Base-by-base conservation (phyloP, 2,113 vertebrate species). In the Fukomys damarensis region DNA sequence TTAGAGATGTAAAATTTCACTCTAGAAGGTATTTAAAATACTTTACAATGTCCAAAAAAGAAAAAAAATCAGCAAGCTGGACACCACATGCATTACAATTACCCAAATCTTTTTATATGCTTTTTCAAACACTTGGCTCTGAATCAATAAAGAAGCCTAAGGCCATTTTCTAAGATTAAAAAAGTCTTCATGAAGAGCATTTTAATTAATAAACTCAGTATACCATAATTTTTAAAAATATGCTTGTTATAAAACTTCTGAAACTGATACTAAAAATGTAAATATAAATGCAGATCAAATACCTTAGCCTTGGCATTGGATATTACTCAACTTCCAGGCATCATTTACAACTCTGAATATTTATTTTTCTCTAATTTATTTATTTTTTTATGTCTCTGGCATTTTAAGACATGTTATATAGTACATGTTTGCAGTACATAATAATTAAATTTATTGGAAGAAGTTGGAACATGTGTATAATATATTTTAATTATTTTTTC, bases 1-100 rank as follows among this genome's bases (percentile, higher is more conserved):
- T 17, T 65, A 86, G 94, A 95, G 58, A 97, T 96, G 58, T 52
- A 97, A 98, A 97, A 96, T 35, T 85, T 93, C 28, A 89, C 94
- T 97, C 82, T 86, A 93, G 88, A 89, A 97, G 83, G 14, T 93
- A 54, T 72, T 97, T 97, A 97, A 94, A 43, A 95, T 82, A 95
- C 5, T 94, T 96, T 86, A 95, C 26, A n/a, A 89, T 94, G 87
- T 95, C 92, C 76, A 79, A 95, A 92, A 86, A 93, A 70, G 12
- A 85, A 9, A 63, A 56, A 87, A 89, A 26, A 61, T 32, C 86
- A 38, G 16, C 28, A 97, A 93, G 35, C 41, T 95, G 16, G 80
- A 86, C 2, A 68, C 10, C 65, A 89, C 19, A 83, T 89, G 54
- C 0, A 91, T 3, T 85, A 24, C 22, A 97, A 59, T 80, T 93